phyloP scores from a whole-genome alignment of 2,888 invertebrate genomes.

The Pyrocoelia pectoralis region DNA sequence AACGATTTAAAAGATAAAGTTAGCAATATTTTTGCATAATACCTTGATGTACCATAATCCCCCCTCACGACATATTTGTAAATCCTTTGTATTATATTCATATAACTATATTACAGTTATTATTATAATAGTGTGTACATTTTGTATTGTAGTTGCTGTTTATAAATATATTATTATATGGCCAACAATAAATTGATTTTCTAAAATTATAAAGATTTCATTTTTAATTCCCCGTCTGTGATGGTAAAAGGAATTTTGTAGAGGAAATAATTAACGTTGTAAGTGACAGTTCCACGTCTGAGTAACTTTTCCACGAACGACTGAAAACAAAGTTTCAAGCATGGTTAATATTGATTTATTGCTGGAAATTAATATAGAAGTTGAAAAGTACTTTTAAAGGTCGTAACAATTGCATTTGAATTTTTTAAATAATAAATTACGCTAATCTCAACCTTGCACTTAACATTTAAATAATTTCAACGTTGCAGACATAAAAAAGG shows the following conservation, averaged over 20 bases:
- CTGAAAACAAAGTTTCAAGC: not conserved
- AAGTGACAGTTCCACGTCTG: not conserved
- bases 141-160: conserved; percentile 79
- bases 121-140: conserved; percentile 71
- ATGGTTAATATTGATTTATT: not conserved
- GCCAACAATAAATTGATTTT: conserved; percentile 74
- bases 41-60: conserved; percentile 59
- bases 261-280: not conserved
- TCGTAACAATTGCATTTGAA: conserved; percentile 1
- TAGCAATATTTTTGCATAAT: conserved; percentile 65
- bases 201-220: conserved; percentile 63
- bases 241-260: not conserved
- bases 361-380: conserved; percentile 1
- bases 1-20: conserved; percentile 58
- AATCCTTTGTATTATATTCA: conserved; percentile 63
- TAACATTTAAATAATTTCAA: not conserved
- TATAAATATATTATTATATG: conserved; percentile 78
- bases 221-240: conserved; percentile 38
- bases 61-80: conserved; percentile 52
- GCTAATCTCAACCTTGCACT: conserved; percentile 2
- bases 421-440: conserved; percentile 1
- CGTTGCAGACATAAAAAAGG: not conserved
- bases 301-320: not conserved
- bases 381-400: conserved; percentile 4
- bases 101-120: conserved; percentile 67